Evolutionary conservation across 2,888 invertebrate genomes (phyloP), one percentile per base, ranked within the genome.

Genomic region (Drosophila buzzatii): DNA sequence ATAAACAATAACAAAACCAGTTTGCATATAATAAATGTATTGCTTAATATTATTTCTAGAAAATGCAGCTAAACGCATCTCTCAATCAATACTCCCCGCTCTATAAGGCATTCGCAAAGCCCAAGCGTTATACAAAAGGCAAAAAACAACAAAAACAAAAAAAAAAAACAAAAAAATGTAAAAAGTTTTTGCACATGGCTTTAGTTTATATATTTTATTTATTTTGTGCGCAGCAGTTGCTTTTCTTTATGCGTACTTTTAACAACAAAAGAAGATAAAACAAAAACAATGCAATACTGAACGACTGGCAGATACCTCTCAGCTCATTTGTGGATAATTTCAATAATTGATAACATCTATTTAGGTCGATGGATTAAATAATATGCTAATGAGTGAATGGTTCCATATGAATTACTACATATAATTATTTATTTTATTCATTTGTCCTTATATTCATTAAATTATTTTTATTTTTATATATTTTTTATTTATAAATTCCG

Each of bases 201-300:
- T 70, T 56, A 61, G 51, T 70, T 45, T 68, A 39, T 52, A 61
- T 53, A 70, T 77, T 84, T 65, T 68, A 70, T 72, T 72, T 75
- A 75, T 82, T 82, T 85, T 55, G 71, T 55, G 51, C 56, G 63
- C 65, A 49, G 58, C 61, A 53, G 55, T 68, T 74, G 57, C 67
- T 74, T 82, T 88, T 66, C 70, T 72, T 85, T 76, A 71, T 81
- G 77, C 63, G 37, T 41, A 75, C 75, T 68, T 68, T 76, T 35
- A 68, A 14, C 73, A 73, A 55, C n/a, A 75, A 37, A 51, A 18
- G 37, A 23, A 20, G 6, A 42, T 8, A 47, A 18, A 20, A 20
- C 20, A 52, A 35, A 35, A 52, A 20, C 8, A 33, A 8, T 14
- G 14, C 1, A 35, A n/a, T 7, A 18, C 12, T 51, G 51, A 51